Base-by-base conservation (phyloP, 2,113 vertebrate genomes). In the Actenoides lindsayi region DNA sequence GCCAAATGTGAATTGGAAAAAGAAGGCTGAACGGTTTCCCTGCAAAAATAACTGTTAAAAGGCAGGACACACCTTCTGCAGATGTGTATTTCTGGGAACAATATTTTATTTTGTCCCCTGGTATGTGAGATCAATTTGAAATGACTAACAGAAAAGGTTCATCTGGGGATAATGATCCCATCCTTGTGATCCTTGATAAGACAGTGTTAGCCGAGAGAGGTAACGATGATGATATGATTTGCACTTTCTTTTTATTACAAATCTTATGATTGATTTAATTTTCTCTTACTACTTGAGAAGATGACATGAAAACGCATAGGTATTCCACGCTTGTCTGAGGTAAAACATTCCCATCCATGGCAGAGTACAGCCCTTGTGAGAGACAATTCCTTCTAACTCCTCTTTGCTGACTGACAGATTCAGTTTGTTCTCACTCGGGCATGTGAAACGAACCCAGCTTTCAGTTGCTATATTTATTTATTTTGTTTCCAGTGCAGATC, bases 391-490 rank as follows among this genome's bases (percentile, higher is more conserved):
- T 79, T 25, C 6, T 78, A 86, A 62, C 39, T 56, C 33, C 68
- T 37, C 39, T 79, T 77, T 75, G 79, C 77, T 95, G 96, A 87
- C 74, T 85, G 93, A 97, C 63, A 83, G 88, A 79, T 90, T 83
- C 84, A 57, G 89, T 86, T 92, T 96, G 87, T 51, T 95, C 63
- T 63, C 53, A 46, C 87, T 90, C 89, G 80, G 50, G 78, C 92
- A 48, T 50, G 93, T 83, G 90, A 92, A 95, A 92, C 0, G 1
- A 91, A 88, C 59, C 63, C 5, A 21, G 59, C 76, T 93, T 92
- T 91, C 85, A 83, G 79, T 41, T 59, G 64, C 69, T 85, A 5
- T 35, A 6, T 89, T 95, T 74, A 53, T 57, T 57, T n/a, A 24
- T 57, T 31, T 79, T 59, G 9, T 82, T 94, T 94, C 77, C 39